phyloP scores from a whole-genome alignment of 2,888 invertebrate genomes.

The Tetranychus truncatus region DNA sequence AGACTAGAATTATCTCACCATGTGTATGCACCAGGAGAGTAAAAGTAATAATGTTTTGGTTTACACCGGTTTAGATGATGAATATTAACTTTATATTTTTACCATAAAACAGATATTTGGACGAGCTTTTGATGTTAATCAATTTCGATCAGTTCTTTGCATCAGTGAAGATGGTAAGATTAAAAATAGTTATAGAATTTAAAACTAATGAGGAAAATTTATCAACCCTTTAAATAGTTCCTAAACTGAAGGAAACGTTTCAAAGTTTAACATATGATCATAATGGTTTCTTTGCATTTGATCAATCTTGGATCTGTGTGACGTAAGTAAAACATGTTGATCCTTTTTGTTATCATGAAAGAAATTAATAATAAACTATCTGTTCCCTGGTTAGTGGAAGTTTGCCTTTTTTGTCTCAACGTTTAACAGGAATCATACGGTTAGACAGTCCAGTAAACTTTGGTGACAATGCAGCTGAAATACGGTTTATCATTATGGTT shows the following conservation, averaged over 20 bases:
- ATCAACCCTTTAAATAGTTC: not conserved
- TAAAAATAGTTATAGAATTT: not conserved
- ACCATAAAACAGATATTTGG: not conserved
- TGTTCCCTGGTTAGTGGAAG: not conserved
- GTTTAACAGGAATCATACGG: not conserved
- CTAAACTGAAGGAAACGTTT: not conserved
- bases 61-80: no score
- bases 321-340: not conserved
- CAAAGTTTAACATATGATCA: not conserved
- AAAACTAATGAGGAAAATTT: no score
- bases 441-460: constrained; percentile 18
- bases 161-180: not conserved
- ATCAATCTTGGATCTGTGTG: constrained; percentile 3
- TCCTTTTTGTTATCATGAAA: not conserved
- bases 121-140: not conserved
- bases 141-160: not conserved
- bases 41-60: no score
- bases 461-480: constrained; percentile 14
- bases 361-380: not conserved
- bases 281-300: not conserved
- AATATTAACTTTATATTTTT: not conserved
- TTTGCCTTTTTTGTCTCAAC: not conserved
- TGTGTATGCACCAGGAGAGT: no score
- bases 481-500: constrained; percentile 17
- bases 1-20: no score